phyloP scores from a whole-genome alignment of 1,140 invertebrate genomes.

The Drosophila kanapiae region DNA sequence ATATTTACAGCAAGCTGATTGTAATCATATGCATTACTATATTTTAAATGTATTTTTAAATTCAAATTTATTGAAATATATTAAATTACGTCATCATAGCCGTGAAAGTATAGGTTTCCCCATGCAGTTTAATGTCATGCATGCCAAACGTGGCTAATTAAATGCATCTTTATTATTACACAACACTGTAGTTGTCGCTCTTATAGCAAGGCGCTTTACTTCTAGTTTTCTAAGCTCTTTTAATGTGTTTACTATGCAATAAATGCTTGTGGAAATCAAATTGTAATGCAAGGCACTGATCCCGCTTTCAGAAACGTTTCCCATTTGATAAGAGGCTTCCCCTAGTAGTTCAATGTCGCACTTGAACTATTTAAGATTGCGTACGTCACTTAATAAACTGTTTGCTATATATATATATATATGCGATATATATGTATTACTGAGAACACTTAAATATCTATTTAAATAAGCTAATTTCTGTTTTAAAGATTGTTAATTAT shows the following conservation, averaged over 20 bases:
- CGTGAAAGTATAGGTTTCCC: constrained; percentile 1
- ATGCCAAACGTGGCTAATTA: constrained; percentile 2
- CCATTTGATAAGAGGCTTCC: constrained; percentile 3
- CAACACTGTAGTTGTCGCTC: background rate
- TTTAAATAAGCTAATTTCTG: background rate
- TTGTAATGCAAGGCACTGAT: background rate
- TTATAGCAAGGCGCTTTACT: too few species aligned
- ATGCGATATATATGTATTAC: too few species aligned
- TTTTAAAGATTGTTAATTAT: background rate
- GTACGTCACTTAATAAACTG: background rate
- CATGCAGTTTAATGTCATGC: constrained; percentile 6
- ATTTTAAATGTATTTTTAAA: background rate
- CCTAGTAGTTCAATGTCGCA: background rate
- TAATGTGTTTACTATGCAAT: background rate
- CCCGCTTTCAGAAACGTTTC: background rate
- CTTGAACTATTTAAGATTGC: constrained; percentile 3
- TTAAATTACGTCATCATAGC: constrained; percentile 6
- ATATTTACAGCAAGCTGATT: background rate
- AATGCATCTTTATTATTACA: constrained; percentile 2
- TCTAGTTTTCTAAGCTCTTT: background rate
- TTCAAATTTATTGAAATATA: background rate
- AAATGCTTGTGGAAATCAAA: background rate
- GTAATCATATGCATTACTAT: background rate
- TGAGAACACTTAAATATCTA: too few species aligned
- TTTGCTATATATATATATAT: too few species aligned